phyloP scores from a whole-genome alignment of 2,797 vertebrate genomes.

The Zalophus californianus region DNA sequence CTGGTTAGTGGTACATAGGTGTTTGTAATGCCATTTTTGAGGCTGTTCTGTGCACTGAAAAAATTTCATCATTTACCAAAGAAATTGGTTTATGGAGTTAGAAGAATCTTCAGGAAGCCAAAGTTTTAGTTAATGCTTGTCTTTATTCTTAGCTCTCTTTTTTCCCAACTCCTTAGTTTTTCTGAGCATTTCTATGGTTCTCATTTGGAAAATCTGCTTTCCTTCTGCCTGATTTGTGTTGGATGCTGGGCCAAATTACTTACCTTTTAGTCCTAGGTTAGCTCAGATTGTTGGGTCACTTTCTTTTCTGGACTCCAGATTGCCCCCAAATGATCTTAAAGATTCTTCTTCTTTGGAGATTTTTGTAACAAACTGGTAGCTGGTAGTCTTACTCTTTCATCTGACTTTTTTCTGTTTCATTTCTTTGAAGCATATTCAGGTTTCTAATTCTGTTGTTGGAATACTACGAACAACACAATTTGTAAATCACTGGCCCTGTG shows the following conservation, averaged over 20 bases:
- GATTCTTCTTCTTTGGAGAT: neutral
- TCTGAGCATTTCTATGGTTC: neutral
- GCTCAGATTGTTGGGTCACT: neutral
- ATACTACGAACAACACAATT: neutral
- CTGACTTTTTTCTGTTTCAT: neutral
- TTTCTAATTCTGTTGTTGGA: neutral
- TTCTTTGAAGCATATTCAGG: neutral
- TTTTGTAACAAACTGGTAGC: neutral
- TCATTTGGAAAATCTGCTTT: neutral
- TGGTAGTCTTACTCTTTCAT: neutral
- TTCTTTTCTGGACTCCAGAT: neutral
- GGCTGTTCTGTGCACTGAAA: neutral
- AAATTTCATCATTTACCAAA: neutral
- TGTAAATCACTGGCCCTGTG: neutral
- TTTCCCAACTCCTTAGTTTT: neutral
- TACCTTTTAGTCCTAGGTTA: neutral
- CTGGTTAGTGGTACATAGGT: neutral
- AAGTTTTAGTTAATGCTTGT: neutral
- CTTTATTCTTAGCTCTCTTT: neutral
- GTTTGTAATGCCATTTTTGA: neutral
- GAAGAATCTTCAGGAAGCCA: neutral
- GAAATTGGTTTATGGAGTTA: neutral
- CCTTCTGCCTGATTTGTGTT: neutral
- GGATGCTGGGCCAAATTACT: neutral
- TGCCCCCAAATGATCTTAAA: neutral